These are phyloP conservation scores for Oncorhynchus gorbuscha DNA, from an alignment of 2,113 vertebrate species.

Conservation along the genomic window DNA sequence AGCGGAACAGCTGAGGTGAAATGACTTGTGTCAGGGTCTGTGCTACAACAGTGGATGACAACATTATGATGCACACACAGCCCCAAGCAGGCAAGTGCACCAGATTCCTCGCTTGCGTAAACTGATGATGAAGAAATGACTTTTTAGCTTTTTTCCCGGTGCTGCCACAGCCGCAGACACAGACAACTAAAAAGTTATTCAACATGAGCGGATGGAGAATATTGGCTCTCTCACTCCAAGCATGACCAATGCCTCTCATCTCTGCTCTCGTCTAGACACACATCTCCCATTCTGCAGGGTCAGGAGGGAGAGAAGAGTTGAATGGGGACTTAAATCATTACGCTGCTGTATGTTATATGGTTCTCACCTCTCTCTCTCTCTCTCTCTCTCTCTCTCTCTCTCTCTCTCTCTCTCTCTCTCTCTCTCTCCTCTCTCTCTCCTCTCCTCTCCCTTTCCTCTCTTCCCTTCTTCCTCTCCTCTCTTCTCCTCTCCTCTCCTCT, in stretches of 20 bases:
- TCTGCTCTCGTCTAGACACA: slow-evolving; percentile 19
- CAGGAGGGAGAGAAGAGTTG: slow-evolving; percentile 49
- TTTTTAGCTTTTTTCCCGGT: slow-evolving; percentile 36
- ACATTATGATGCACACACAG: slow-evolving; percentile 34
- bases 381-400: too few species aligned
- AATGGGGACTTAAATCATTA: too few species aligned
- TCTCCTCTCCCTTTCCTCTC: too few species aligned
- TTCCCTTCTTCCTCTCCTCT: too few species aligned
- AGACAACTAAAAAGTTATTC: slow-evolving; percentile 60
- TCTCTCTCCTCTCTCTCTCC: too few species aligned
- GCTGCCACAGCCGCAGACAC: not conserved
- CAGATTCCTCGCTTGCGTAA: slow-evolving; percentile 12
- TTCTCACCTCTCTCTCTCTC: too few species aligned
- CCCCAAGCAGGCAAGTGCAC: not conserved
- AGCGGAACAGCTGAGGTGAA: slow-evolving; percentile 60
- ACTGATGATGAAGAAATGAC: slow-evolving; percentile 52
- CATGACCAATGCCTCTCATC: slow-evolving; percentile 52
- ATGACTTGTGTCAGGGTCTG: slow-evolving; percentile 66
- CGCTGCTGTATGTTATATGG: too few species aligned
- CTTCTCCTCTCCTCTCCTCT: slow-evolving; percentile 36
- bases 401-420: too few species aligned
- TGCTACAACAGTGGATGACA: slow-evolving; percentile 8
- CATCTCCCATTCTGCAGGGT: slow-evolving; percentile 37
- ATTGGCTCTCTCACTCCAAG: slow-evolving; percentile 58
- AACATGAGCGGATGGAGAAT: slow-evolving; percentile 55